A percentile compares a stretch with the other conserved stretches of the same genome.
Evolutionary conservation across 2,797 vertebrate genomes (phyloP).

Genomic region (Ispidina lecontei): DNA sequence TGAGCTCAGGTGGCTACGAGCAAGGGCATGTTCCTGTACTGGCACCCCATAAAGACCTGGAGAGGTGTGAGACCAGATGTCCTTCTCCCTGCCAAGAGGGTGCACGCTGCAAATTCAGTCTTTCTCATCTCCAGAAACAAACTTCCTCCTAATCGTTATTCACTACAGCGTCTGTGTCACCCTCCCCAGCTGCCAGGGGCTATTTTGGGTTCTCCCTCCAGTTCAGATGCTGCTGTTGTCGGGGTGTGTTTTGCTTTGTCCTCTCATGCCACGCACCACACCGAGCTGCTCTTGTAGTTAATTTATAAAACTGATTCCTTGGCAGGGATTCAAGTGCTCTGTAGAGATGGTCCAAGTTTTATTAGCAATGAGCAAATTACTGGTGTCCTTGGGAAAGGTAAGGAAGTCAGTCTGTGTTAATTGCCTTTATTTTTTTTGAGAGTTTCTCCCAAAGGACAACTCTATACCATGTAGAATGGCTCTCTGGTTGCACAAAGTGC

Average conservation of each 20-base stretch:
- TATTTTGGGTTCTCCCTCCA: neutral
- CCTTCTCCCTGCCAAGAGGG: neutral
- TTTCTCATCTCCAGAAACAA: neutral
- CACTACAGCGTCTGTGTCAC: neutral
- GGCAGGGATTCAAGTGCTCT: neutral
- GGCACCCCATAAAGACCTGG: neutral
- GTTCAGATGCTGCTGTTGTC: neutral
- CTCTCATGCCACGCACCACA: neutral
- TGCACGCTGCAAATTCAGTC: accelerated
- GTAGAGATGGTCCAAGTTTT: neutral
- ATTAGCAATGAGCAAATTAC: neutral
- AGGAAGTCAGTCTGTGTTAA: neutral
- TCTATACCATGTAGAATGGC: neutral
- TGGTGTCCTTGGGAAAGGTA: slow-evolving; percentile 43
- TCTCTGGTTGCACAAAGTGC: neutral
- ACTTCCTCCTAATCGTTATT: neutral
- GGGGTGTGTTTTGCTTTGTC: neutral
- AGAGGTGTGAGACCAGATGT: neutral
- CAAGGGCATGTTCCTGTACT: accelerated
- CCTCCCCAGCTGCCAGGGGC: neutral
- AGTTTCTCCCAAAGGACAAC: neutral
- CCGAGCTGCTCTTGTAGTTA: neutral
- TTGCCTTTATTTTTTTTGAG: neutral
- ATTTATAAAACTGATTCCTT: neutral
- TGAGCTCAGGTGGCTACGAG: neutral